A percentile compares a stretch with the other conserved stretches of the same genome.
phyloP scores from a whole-genome alignment of 1,140 invertebrate species.

The Conus ventricosus region DNA sequence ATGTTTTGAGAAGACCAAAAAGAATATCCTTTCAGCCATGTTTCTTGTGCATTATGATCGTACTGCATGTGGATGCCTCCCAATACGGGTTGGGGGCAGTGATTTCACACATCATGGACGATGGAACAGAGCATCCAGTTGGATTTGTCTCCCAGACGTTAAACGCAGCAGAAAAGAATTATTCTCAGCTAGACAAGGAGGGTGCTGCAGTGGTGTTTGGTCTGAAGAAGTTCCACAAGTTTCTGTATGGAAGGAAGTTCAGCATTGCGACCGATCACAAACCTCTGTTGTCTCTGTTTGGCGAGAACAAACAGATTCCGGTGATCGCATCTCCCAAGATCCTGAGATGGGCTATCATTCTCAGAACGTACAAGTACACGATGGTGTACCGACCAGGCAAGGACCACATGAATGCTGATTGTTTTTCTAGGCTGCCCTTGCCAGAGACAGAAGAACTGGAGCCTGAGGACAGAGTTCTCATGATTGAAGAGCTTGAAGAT shows the following conservation, averaged over 20 bases:
- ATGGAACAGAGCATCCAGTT: slow-evolving; percentile 73
- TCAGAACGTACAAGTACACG: slow-evolving; percentile 62
- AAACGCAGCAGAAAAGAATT: slow-evolving; percentile 74
- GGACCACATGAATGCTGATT: slow-evolving; percentile 69
- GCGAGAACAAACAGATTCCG: slow-evolving; percentile 59
- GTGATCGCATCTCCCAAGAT: slow-evolving; percentile 59
- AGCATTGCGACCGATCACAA: slow-evolving; percentile 75
- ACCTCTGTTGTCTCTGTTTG: slow-evolving; percentile 73
- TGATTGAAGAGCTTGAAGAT: neutral
- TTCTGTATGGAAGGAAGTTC: slow-evolving; percentile 74
- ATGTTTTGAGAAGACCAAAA: neutral
- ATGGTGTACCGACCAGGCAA: slow-evolving; percentile 67
- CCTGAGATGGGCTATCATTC: slow-evolving; percentile 61
- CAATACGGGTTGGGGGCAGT: slow-evolving; percentile 68
- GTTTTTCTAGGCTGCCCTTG: slow-evolving; percentile 61
- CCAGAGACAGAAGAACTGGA: neutral
- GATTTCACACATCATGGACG: too few relatives aligned
- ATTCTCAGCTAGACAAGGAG: slow-evolving; percentile 48
- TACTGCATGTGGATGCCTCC: slow-evolving; percentile 76
- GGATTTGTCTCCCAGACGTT: slow-evolving; percentile 75
- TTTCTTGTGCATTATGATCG: slow-evolving; percentile 54
- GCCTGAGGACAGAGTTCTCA: slow-evolving; percentile 26
- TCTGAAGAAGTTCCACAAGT: slow-evolving; percentile 71
- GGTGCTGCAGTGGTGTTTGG: too few relatives aligned
- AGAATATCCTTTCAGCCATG: neutral